Evolutionary conservation across 2,113 vertebrate species (phyloP).

Genomic region (Perognathus longimembris): DNA sequence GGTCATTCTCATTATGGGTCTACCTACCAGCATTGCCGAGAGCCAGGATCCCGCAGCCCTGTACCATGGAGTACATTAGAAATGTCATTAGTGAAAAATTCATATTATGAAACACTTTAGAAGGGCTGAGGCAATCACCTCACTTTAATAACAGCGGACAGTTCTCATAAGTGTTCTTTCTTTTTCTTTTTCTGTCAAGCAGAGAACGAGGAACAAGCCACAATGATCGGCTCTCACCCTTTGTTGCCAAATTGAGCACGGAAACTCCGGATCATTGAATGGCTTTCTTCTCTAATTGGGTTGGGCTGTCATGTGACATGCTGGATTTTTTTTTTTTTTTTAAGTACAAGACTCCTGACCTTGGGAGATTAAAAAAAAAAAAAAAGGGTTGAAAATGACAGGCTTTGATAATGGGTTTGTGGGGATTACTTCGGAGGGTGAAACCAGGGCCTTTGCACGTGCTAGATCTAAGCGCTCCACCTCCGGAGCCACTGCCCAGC

Average conservation of each 20-base stretch:
- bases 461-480: too few species aligned
- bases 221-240: constrained; percentile 41
- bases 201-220: constrained; percentile 72
- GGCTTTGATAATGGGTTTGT: not conserved
- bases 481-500: too few species aligned
- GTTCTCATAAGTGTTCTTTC: constrained; percentile 68
- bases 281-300: constrained; percentile 44
- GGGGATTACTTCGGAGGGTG: too few species aligned
- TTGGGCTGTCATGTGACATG: not conserved
- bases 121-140: constrained; percentile 63
- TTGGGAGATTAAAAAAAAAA: constrained; percentile 15
- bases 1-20: constrained; percentile 72
- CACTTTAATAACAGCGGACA: constrained; percentile 79
- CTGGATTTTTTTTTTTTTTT: not conserved
- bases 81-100: constrained; percentile 82
- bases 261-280: constrained; percentile 32
- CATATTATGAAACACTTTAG: constrained; percentile 76
- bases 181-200: constrained; percentile 45
- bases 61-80: constrained; percentile 72
- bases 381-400: constrained; percentile 20
- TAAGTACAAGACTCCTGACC: not conserved
- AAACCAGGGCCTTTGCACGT: not conserved
- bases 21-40: not conserved
- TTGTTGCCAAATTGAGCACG: not conserved
- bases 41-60: constrained; percentile 61